Evolutionary conservation across 2,113 vertebrate genomes (phyloP).

Genomic region (Mungos mungo): DNA sequence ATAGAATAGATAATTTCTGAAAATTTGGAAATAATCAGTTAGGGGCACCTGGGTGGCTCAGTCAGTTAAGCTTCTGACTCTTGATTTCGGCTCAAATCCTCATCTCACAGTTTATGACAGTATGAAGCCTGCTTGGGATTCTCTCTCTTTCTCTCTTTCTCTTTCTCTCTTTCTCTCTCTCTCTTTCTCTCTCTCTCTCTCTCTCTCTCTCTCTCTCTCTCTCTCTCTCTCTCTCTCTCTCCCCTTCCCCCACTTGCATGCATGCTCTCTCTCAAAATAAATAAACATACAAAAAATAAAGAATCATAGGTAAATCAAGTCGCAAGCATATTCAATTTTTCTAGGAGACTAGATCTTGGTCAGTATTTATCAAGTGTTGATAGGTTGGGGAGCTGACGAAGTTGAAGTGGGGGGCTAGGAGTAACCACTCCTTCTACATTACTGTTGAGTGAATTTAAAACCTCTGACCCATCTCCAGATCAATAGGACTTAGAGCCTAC

Average conservation of each 20-base stretch:
- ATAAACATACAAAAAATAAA: background rate
- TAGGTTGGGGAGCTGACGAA: background rate
- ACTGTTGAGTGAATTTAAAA: background rate
- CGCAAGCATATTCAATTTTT: background rate
- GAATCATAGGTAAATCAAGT: background rate
- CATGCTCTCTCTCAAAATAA: too few relatives aligned
- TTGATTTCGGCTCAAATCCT: too few relatives aligned
- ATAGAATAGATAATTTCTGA: background rate
- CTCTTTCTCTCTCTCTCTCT: too few relatives aligned
- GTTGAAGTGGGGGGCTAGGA: background rate
- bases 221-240: too few relatives aligned
- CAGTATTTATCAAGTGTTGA: background rate
- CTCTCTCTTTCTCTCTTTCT: too few relatives aligned
- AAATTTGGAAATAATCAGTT: background rate
- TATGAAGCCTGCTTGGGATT: too few relatives aligned
- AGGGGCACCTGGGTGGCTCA: background rate
- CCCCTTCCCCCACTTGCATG: too few relatives aligned
- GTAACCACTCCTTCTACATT: background rate
- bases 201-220: too few relatives aligned
- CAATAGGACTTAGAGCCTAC: background rate
- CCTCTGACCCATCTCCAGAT: background rate
- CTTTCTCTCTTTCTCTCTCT: too few relatives aligned
- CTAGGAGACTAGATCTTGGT: background rate
- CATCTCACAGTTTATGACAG: too few relatives aligned
- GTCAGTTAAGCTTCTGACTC: too few relatives aligned